Conservation (phyloP, 2,797 vertebrate genomes). For the Molossus alvarezi region DNA sequence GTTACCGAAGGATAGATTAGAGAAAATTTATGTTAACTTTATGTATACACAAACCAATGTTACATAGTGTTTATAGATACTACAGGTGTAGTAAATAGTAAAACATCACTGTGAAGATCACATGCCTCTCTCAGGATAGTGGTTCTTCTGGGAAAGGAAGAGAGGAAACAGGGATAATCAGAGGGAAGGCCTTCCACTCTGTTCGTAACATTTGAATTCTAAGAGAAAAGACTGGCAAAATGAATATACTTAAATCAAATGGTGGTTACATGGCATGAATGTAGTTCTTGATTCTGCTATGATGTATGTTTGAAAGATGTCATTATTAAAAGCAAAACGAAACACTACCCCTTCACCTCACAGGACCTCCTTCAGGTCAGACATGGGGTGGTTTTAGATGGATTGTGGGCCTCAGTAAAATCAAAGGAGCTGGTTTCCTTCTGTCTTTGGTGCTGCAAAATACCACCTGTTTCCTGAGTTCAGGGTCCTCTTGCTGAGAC, state of each 20-base stretch:
- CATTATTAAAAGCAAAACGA: constrained; percentile 10
- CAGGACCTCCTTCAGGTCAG: not conserved
- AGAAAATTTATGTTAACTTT: not conserved
- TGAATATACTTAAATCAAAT: not conserved
- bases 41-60: not conserved
- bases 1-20: not conserved
- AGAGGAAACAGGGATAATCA: not conserved
- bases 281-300: not conserved
- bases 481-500: not conserved
- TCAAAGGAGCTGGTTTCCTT: not conserved
- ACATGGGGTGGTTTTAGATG: not conserved
- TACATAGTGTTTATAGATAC: not conserved
- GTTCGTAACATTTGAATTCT: not conserved
- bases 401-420: not conserved
- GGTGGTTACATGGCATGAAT: not conserved
- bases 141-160: not conserved
- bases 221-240: not conserved
- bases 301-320: constrained; percentile 1
- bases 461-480: not conserved
- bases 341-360: not conserved
- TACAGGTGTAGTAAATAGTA: not conserved
- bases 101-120: not conserved
- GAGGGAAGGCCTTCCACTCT: not conserved
- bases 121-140: not conserved
- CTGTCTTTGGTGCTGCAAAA: not conserved